These are phyloP conservation scores for Mareca penelope DNA, from an alignment of 2,797 vertebrate genomes.

Conservation along the genomic window DNA sequence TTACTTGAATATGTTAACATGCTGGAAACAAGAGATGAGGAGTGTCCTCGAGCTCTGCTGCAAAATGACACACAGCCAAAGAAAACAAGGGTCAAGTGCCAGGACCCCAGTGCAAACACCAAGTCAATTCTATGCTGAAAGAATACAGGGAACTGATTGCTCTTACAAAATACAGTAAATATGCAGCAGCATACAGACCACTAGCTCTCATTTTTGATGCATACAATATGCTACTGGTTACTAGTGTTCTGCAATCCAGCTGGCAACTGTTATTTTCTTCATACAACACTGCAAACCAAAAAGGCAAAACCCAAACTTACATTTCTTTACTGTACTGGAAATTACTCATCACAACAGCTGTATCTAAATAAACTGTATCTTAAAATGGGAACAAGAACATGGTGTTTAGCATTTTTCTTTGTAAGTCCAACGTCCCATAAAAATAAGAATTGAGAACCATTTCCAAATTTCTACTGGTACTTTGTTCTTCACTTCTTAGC, in stretches of 20 bases:
- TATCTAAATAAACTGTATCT: neutral
- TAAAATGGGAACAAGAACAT: neutral
- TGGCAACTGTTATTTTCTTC: neutral
- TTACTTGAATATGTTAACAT: slow-evolving; percentile 56
- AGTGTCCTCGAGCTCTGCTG: slow-evolving; percentile 3
- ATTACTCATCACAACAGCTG: neutral
- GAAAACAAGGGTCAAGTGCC: slow-evolving; percentile 52
- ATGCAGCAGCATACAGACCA: neutral
- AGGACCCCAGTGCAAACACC: slow-evolving; percentile 40
- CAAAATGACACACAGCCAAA: slow-evolving; percentile 52
- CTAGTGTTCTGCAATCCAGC: neutral
- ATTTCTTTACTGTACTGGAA: neutral
- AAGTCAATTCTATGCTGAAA: neutral
- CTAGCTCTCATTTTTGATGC: neutral
- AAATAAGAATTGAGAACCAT: neutral
- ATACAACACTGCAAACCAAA: neutral
- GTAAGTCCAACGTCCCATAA: neutral
- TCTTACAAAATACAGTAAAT: neutral
- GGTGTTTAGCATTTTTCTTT: neutral
- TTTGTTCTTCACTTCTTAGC: neutral
- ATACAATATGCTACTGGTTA: neutral
- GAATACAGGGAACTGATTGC: neutral
- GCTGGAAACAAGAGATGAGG: slow-evolving; percentile 44
- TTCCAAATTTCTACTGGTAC: neutral
- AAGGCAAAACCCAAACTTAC: neutral